Conservation (phyloP, 2,113 vertebrate species). For the Trichechus manatus region DNA sequence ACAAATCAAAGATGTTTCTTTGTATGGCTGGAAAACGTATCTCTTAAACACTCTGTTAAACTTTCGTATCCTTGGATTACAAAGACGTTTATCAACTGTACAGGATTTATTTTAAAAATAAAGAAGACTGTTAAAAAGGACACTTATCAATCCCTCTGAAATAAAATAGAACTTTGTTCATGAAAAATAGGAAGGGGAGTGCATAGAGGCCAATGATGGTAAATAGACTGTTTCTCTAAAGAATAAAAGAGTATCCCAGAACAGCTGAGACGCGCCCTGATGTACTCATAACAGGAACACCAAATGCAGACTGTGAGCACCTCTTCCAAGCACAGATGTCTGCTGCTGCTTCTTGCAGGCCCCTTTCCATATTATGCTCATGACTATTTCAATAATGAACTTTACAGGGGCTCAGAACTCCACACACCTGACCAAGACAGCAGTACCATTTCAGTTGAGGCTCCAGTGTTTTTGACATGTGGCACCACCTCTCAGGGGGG, state of each 20-base stretch:
- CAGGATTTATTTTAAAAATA: background rate
- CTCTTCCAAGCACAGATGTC: no score
- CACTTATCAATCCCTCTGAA: background rate
- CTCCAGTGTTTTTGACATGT: background rate
- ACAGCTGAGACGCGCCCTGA: background rate
- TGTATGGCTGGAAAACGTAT: background rate
- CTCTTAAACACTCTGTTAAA: background rate
- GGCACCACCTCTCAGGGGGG: constrained; percentile 41
- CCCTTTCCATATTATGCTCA: no score
- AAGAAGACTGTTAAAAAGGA: background rate
- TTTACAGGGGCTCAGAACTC: background rate
- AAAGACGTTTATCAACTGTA: background rate
- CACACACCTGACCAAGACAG: background rate
- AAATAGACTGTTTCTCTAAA: no score
- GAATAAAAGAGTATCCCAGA: background rate
- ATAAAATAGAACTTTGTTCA: background rate
- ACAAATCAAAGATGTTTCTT: background rate
- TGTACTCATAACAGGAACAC: background rate
- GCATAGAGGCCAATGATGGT: no score
- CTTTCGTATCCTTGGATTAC: background rate
- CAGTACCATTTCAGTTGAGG: background rate
- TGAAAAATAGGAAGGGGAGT: background rate
- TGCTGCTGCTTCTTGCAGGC: no score
- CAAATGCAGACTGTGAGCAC: accelerated
- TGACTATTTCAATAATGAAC: no score